Base-by-base conservation (phyloP, 2,113 vertebrate genomes). In the Alexandromys fortis region DNA sequence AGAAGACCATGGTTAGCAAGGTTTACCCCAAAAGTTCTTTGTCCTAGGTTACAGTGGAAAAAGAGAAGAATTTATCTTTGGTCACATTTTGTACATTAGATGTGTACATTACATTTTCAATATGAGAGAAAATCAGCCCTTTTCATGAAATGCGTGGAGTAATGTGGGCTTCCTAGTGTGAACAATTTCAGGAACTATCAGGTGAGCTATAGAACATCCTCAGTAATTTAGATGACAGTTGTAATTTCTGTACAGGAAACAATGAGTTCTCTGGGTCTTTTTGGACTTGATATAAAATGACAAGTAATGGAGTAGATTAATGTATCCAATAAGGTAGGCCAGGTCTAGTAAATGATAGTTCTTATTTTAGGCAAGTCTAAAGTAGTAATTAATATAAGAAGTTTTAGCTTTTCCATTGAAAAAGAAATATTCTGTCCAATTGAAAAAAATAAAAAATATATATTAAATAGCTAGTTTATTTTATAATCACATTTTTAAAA, bases 341-440 rank as follows among this genome's bases (percentile, higher is more conserved):
- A 75, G 45, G 1, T 28, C 78, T 91, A 72, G 38, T 83, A 89
- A 95, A 86, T 94, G 16, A 30, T 22, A 90, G 16, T 82, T 10
- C 30, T 87, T 12, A 17, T 63, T 90, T 87, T 94, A 67, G 78
- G 19, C 76, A 70, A 38, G 1, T 83, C 19, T 79, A 76, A 76
- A 58, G 76, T 76, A 73, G 45, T n/a, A 73, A 42, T 6, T 13
- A 47, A 28, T 89, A 76, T 65, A 58, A 16, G 83, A 63, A 42
- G 2, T 63, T 95, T 70, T 90, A 63, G 33, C 72, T 75, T 89
- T 73, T 87, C 73, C 16, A 45, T 86, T 92, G 73, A 68, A 97
- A 95, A 90, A 49, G 52, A 58, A 63, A 83, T 90, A 70, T 30
- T 24, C 21, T 85, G 26, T 73, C 77, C 13, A 85, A 75, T 89